A percentile compares a stretch with the other conserved stretches of the same genome.
These are phyloP conservation scores for Lucilia sericata DNA, from an alignment of 1,140 invertebrate species.

Conservation along the genomic window DNA sequence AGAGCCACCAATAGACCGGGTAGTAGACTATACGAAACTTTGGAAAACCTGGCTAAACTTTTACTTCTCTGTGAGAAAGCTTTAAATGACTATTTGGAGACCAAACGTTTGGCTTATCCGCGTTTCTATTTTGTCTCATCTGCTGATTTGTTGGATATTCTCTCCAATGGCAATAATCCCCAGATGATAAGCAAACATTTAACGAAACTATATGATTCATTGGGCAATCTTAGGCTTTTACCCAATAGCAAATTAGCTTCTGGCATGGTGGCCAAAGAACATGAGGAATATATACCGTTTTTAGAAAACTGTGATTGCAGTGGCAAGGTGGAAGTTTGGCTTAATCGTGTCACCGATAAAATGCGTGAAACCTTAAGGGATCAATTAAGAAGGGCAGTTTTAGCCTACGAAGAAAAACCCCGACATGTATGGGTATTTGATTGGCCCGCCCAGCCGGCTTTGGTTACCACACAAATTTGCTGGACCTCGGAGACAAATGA, in stretches of 20 bases:
- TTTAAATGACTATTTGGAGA: slow-evolving; percentile 93
- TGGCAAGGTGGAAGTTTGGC: slow-evolving; percentile 92
- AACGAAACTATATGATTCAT: slow-evolving; percentile 92
- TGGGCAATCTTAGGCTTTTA: slow-evolving; percentile 86
- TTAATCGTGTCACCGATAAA: slow-evolving; percentile 85
- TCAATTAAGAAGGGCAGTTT: slow-evolving; percentile 83
- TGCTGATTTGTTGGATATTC: slow-evolving; percentile 92
- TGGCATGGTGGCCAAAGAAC: slow-evolving; percentile 90
- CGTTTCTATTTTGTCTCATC: slow-evolving; percentile 96
- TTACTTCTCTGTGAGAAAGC: slow-evolving; percentile 93
- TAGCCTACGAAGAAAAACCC: slow-evolving; percentile 89
- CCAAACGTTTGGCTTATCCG: slow-evolving; percentile 92
- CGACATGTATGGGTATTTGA: slow-evolving; percentile 94
- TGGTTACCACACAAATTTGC: slow-evolving; percentile 94
- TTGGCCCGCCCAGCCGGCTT: slow-evolving; percentile 86
- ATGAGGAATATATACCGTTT: slow-evolving; percentile 80
- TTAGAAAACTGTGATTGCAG: slow-evolving; percentile 83
- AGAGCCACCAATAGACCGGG: slow-evolving; percentile 85
- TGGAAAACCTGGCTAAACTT: slow-evolving; percentile 82
- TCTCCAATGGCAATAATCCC: slow-evolving; percentile 95
- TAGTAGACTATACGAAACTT: slow-evolving; percentile 76
- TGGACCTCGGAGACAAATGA: slow-evolving; percentile 94
- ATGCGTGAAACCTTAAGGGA: slow-evolving; percentile 85
- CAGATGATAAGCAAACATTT: slow-evolving; percentile 85
- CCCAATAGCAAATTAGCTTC: slow-evolving; percentile 69